These are phyloP conservation scores for Enteromius trimaculatus DNA, from an alignment of 2,797 vertebrate genomes.

Conservation along the genomic window DNA sequence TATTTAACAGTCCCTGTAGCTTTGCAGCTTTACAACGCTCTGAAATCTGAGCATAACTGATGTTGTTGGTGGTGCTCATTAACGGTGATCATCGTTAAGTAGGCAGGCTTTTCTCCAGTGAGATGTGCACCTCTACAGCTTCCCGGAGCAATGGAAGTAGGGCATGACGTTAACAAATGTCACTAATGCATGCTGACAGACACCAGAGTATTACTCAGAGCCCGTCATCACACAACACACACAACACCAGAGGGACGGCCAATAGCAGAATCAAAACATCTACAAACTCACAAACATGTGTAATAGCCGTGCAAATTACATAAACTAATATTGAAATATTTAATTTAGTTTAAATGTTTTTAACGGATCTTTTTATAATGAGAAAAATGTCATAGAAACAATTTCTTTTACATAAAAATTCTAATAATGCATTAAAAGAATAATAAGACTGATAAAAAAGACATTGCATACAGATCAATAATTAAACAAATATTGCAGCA, in stretches of 20 bases:
- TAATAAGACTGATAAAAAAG: background rate
- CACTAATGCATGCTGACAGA: conserved; percentile 62
- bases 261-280: conserved; percentile 35
- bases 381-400: too few species aligned
- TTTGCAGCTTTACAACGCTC: conserved; percentile 30
- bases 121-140: conserved; percentile 46
- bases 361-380: background rate
- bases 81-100: conserved; percentile 46
- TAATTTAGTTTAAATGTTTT: background rate
- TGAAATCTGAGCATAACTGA: conserved; percentile 45
- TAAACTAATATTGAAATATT: background rate
- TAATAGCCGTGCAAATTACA: background rate
- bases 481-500: background rate
- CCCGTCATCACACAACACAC: conserved; percentile 26
- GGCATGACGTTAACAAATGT: conserved; percentile 59
- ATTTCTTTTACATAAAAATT: background rate
- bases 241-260: conserved; percentile 46
- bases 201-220: conserved; percentile 56
- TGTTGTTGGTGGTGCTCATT: conserved; percentile 56
- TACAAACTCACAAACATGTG: conserved; percentile 8
- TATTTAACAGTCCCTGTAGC: conserved; percentile 37
- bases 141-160: conserved; percentile 50
- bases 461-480: background rate
- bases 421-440: background rate
- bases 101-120: conserved; percentile 51